A percentile compares a stretch with the other conserved stretches of the same genome.
Conservation (phyloP, 2,113 vertebrate genomes). For the Mustela lutreola region DNA sequence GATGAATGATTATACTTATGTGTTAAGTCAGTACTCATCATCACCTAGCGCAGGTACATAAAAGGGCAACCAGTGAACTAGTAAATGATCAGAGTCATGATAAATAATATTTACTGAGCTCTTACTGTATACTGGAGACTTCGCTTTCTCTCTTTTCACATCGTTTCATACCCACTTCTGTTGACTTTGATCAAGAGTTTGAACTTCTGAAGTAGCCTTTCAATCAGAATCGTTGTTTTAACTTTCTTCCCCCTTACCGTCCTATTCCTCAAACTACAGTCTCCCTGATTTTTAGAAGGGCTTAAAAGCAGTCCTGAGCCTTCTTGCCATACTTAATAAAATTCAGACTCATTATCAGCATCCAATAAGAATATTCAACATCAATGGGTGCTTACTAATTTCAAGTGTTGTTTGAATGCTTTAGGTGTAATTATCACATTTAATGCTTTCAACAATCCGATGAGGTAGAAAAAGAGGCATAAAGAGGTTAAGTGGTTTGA, state of each 20-base stretch:
- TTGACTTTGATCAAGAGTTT: conserved; percentile 1
- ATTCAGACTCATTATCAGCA: background rate
- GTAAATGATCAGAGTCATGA: background rate
- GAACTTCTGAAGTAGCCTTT: background rate
- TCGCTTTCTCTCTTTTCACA: background rate
- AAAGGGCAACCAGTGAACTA: background rate
- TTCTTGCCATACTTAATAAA: background rate
- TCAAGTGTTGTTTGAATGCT: conserved; percentile 23
- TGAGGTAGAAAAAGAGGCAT: background rate
- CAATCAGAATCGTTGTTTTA: background rate
- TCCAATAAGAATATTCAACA: background rate
- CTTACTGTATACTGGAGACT: background rate
- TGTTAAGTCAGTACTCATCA: background rate
- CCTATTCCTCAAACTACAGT: background rate
- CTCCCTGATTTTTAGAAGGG: background rate
- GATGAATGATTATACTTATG: background rate
- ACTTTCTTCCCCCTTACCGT: background rate
- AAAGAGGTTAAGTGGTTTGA: conserved; percentile 15
- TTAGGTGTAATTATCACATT: background rate
- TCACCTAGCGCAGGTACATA: background rate
- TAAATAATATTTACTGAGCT: background rate
- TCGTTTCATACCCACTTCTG: background rate
- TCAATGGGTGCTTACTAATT: background rate
- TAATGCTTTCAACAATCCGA: background rate
- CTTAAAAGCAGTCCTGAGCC: background rate